A percentile compares a stretch with the other conserved stretches of the same genome.
Conservation (phyloP, 2,888 invertebrate species). For the Catotricha subobsoleta region DNA sequence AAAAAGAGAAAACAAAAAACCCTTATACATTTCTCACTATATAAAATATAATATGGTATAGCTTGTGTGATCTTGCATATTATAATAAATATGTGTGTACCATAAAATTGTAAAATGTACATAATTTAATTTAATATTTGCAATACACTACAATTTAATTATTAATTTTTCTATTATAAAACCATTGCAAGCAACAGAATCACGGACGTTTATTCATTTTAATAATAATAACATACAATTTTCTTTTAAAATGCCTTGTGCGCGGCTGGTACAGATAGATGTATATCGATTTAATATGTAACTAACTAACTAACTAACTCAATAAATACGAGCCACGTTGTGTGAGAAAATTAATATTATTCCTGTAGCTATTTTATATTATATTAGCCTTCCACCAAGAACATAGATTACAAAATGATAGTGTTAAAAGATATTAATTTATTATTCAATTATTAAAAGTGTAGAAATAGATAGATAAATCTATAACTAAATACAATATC, state of each 20-base stretch:
- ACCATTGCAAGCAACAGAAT: no score
- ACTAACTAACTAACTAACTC: neutral
- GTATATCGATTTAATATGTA: neutral
- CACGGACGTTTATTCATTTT: slow-evolving; percentile 4
- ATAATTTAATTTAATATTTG: neutral
- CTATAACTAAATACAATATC: no score
- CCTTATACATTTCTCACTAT: no score
- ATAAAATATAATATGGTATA: no score
- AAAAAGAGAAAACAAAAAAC: no score
- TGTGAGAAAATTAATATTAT: no score
- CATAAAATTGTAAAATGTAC: no score
- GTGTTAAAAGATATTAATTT: slow-evolving; percentile 7
- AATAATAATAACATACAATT: slow-evolving; percentile 6
- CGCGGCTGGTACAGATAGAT: no score
- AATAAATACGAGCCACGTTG: no score
- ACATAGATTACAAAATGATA: slow-evolving; percentile 6
- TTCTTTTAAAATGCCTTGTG: neutral
- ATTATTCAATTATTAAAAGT: slow-evolving; percentile 5
- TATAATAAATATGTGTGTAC: no score
- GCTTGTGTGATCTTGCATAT: no score
- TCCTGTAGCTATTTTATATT: neutral
- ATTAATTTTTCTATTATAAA: slow-evolving; percentile 6
- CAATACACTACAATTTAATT: slow-evolving; percentile 3
- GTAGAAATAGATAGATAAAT: neutral
- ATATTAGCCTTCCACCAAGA: neutral